A percentile compares a stretch with the other conserved stretches of the same genome.
These are phyloP conservation scores for Drosophila differens DNA, from an alignment of 2,888 invertebrate species.

Conservation along the genomic window DNA sequence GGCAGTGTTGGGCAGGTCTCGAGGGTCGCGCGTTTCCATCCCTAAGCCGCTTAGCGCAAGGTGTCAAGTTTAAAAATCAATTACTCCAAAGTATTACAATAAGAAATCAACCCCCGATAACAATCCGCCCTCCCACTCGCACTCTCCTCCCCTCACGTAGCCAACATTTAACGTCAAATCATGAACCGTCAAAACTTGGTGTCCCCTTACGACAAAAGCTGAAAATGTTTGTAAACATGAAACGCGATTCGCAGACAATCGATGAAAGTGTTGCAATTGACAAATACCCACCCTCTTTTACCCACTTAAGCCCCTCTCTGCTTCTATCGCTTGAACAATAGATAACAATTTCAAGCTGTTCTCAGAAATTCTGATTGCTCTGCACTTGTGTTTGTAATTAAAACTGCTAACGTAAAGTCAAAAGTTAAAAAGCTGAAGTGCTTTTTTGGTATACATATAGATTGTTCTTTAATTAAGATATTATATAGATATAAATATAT, in stretches of 20 bases:
- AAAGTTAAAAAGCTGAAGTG: neutral
- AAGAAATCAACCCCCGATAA: slow-evolving; percentile 32
- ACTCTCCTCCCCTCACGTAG: neutral
- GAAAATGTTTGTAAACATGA: slow-evolving; percentile 48
- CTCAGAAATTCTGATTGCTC: slow-evolving; percentile 12
- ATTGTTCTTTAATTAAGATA: neutral
- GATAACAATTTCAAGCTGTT: neutral
- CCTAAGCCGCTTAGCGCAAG: slow-evolving; percentile 74
- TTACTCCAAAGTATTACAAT: slow-evolving; percentile 67
- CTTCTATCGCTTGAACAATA: neutral
- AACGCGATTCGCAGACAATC: slow-evolving; percentile 41
- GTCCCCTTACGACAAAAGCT: slow-evolving; percentile 25
- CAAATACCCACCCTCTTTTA: neutral
- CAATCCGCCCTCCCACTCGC: neutral
- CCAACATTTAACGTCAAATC: slow-evolving; percentile 4
- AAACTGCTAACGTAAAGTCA: neutral
- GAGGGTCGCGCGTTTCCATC: slow-evolving; percentile 56
- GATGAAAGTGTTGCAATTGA: slow-evolving; percentile 33
- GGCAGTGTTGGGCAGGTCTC: slow-evolving; percentile 19
- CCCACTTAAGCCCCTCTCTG: neutral
- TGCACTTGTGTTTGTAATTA: neutral
- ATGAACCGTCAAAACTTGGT: slow-evolving; percentile 18
- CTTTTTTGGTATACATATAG: neutral
- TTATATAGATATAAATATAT: neutral
- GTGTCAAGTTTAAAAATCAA: slow-evolving; percentile 81